Evolutionary conservation across 2,888 invertebrate genomes (phyloP), one percentile per base, ranked within the genome.

Genomic region (Mythimna albipuncta): DNA sequence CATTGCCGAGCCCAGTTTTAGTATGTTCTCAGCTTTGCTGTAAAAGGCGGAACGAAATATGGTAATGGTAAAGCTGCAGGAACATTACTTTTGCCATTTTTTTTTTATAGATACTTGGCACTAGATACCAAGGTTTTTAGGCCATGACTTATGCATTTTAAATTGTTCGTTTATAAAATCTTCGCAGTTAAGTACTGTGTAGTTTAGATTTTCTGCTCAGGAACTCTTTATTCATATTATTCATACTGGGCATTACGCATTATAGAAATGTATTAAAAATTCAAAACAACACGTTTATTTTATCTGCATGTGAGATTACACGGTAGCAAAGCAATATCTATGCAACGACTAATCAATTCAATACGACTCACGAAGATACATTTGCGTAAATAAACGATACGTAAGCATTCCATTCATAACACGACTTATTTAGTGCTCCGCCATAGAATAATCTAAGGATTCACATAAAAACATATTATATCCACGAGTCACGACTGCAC

Each of bases 301-400:
- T 88, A 86, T 83, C 81, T 83, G 73, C 66, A 82, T 82, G 75
- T 79, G 79, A 82, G 78, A 85, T 85, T 86, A 83, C 83, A 88
- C 84, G 82, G 86, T 87, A 89, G 90, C 88, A 81, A 85, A 83
- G 83, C 84, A 82, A 77, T 81, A 81, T 85, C 75, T 89, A 88
- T 87, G 89, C 89, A 87, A 85, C 75, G 75, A 69, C 83, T 89
- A 89, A 89, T 90, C 86, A 88, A 90, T 89, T 90, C 87, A 78
- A 84, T 85, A 84, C 82, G 78, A 82, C 85, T 84, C 86, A 85
- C 85, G 85, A 81, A 87, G 85, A 85, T 85, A 75, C 85, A 89
- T 92, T 92, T 91, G 88, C 90, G 86, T 91, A 91, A 92, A 91
- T 88, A 91, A 87, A 81, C 90, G 84, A 90, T 89, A 89, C 85